A percentile compares a stretch with the other conserved stretches of the same genome.
Conservation (phyloP, 2,888 invertebrate species). For the Tipula vernalis region DNA sequence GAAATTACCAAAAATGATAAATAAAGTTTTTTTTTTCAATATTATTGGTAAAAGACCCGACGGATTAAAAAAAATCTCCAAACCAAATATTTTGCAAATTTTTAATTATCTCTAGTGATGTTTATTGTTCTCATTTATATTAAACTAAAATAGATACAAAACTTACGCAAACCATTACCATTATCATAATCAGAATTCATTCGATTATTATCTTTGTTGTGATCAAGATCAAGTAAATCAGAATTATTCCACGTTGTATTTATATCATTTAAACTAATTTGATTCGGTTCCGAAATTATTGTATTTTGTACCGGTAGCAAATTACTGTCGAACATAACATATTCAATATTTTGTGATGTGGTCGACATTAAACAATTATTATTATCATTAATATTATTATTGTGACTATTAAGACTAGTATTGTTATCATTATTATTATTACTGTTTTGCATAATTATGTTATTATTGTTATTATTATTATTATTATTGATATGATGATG, state of each 20-base stretch:
- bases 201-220: slow-evolving; percentile 20
- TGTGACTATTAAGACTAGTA: not conserved
- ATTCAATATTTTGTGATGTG: slow-evolving; percentile 17
- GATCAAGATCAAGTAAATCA: slow-evolving; percentile 33
- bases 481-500: not conserved
- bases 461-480: not conserved
- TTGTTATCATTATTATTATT: not conserved
- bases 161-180: slow-evolving; percentile 8
- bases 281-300: slow-evolving; percentile 15
- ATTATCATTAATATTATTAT: slow-evolving; percentile 9
- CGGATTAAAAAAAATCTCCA: no score
- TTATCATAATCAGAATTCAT: not conserved
- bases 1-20: no score
- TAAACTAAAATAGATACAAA: not conserved
- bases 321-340: slow-evolving; percentile 19
- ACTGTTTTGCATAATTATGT: not conserved
- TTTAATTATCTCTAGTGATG: no score
- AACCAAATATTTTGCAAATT: no score
- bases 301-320: slow-evolving; percentile 15
- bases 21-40: no score
- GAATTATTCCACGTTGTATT: slow-evolving; percentile 23
- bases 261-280: slow-evolving; percentile 12
- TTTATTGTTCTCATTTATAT: not conserved
- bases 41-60: no score
- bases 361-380: slow-evolving; percentile 6